Base-by-base conservation (phyloP, 2,113 vertebrate species). In the Amphiprion ocellaris region DNA sequence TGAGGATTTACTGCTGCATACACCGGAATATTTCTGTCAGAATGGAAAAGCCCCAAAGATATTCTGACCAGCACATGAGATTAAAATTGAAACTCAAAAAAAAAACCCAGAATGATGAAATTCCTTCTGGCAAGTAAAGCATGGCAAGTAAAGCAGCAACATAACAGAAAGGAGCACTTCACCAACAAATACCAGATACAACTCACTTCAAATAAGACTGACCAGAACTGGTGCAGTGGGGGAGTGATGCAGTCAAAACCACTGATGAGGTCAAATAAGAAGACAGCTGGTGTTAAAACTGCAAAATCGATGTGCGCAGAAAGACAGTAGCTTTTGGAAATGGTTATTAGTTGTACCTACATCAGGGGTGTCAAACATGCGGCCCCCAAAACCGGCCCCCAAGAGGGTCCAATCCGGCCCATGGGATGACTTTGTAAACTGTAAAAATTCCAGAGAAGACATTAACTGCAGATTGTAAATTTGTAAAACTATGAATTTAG, bases 91-190 rank as follows among this genome's bases (percentile, higher is more conserved):
- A 83, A 59, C 49, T 55, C 33, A 66, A 17, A 21, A 21, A 21
- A 59, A 66, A 69, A 75, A 69, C 73, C 56, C 53, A 64, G 24
- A 56, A 44, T 60, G 58, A 69, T 46, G 62, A 75, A 26, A 76
- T 33, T 56, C 44, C 72, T 64, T 60, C 9, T 19, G 26, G 55
- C 26, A 17, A 59, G 58, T 67, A 9, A 77, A 74, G 41, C 44
- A 61, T 19, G 26, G 55, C 26, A 17, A 59, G 58, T 67, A 9
- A 77, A 74, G 41, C 44, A 61, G 56, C 30, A 47, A 52, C 53
- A 37, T 37, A 33, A 52, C 37, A 64, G 12, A 11, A 49, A 33
- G n/a, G 21, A 37, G 46, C 6, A 15, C 15, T 70, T 49, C 55
- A 0, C 0, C 8, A 37, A 46, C 39, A 54, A 47, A 33, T 19